Evolutionary conservation across 2,113 vertebrate species (phyloP).

Genomic region (Alligator sinensis): DNA sequence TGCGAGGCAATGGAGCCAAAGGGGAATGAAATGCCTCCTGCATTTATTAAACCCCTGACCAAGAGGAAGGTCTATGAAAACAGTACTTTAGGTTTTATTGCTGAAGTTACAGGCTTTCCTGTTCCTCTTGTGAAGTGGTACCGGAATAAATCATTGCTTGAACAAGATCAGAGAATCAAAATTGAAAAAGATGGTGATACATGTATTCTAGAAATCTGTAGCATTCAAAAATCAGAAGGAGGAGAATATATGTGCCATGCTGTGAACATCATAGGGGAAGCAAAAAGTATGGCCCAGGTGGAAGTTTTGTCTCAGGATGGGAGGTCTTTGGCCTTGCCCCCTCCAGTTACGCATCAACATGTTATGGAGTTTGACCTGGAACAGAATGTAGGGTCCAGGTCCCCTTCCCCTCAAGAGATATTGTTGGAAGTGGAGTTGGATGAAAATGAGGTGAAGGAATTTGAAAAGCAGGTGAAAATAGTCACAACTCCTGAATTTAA

Average conservation of each 20-base stretch:
- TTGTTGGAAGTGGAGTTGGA: constrained; percentile 95
- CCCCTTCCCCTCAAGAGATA: constrained; percentile 97
- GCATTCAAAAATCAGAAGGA: constrained; percentile 83
- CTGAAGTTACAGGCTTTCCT: constrained; percentile 91
- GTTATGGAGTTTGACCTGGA: constrained; percentile 96
- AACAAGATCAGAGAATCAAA: constrained; percentile 79
- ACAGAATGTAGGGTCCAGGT: constrained; percentile 87
- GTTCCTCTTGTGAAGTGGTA: constrained; percentile 95
- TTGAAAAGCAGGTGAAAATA: constrained; percentile 98
- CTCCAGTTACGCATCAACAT: constrained; percentile 95
- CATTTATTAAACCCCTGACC: constrained; percentile 91
- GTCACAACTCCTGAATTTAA: constrained; percentile 94
- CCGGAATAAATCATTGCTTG: constrained; percentile 87
- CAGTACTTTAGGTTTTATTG: constrained; percentile 84
- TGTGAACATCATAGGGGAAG: constrained; percentile 93
- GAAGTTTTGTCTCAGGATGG: constrained; percentile 86
- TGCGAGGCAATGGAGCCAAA: constrained; percentile 84
- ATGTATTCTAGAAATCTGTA: constrained; percentile 84
- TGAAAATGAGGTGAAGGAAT: constrained; percentile 95
- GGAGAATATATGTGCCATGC: constrained; percentile 96
- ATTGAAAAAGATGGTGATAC: constrained; percentile 87
- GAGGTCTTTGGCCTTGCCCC: constrained; percentile 85
- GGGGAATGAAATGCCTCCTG: constrained; percentile 90
- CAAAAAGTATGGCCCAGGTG: constrained; percentile 89
- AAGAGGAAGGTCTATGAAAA: constrained; percentile 88